These are phyloP conservation scores for Bettongia penicillata DNA, from an alignment of 2,113 vertebrate species.

Conservation along the genomic window DNA sequence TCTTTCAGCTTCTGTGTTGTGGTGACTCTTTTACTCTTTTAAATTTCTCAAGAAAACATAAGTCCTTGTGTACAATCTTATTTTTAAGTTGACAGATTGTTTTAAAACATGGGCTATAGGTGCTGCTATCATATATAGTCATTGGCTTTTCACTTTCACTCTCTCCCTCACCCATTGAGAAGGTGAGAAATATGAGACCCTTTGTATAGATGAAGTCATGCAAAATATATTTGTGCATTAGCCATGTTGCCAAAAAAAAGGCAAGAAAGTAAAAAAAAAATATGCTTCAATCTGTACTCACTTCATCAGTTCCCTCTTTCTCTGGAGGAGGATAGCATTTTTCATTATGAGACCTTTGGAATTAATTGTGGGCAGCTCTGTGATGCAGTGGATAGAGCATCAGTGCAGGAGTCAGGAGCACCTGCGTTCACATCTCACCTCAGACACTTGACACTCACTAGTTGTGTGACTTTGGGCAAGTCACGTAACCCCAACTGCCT, in stretches of 20 bases:
- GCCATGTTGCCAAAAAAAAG: not conserved
- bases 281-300: not conserved
- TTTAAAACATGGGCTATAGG: not conserved
- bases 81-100: not conserved
- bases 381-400: no score
- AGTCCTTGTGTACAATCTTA: no score
- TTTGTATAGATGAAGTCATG: not conserved
- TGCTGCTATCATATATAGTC: not conserved
- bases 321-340: not conserved
- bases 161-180: not conserved
- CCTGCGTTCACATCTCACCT: no score
- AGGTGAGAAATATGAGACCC: not conserved
- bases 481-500: no score
- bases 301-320: not conserved
- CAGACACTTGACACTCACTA: no score
- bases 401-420: no score
- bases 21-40: not conserved
- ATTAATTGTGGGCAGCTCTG: not conserved
- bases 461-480: no score
- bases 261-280: not conserved
- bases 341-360: not conserved
- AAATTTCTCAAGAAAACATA: not conserved
- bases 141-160: not conserved
- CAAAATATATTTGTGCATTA: not conserved
- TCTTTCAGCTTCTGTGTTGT: not conserved